These are phyloP conservation scores for Intellagama lesueurii DNA, from an alignment of 2,797 vertebrate genomes.

Conservation along the genomic window DNA sequence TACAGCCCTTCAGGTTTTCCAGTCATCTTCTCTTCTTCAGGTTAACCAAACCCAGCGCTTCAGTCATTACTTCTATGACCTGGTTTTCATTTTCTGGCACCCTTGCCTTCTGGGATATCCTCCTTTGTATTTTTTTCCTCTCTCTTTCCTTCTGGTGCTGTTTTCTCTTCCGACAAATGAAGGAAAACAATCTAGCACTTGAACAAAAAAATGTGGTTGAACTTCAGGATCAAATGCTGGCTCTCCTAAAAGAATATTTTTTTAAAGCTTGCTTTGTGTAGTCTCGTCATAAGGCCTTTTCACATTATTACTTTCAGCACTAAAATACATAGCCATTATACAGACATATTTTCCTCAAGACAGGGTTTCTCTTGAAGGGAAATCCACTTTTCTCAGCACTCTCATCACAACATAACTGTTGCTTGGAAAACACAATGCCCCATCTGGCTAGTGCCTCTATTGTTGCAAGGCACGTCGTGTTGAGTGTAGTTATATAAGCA, in stretches of 20 bases:
- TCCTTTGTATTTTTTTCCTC: not conserved
- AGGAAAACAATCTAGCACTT: not conserved
- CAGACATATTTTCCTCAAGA: not conserved
- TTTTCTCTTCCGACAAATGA: not conserved
- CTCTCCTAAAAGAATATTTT: no score
- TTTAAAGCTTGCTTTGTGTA: not conserved
- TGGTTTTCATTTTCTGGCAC: not conserved
- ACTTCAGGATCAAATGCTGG: not conserved
- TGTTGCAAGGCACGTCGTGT: not conserved
- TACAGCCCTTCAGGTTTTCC: not conserved
- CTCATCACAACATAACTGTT: not conserved
- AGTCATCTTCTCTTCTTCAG: not conserved
- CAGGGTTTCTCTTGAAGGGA: not conserved
- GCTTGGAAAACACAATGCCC: not conserved
- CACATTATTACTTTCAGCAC: not conserved
- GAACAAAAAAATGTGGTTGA: not conserved
- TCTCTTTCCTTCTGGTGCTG: not conserved
- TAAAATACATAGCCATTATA: not conserved
- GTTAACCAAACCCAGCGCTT: not conserved
- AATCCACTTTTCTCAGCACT: not conserved
- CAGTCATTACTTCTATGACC: not conserved
- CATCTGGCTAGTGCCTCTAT: not conserved
- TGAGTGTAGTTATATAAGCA: not conserved
- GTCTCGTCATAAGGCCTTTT: not conserved
- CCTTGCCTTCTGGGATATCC: not conserved